Conservation (phyloP, 2,113 vertebrate species). For the Halichoeres trimaculatus region DNA sequence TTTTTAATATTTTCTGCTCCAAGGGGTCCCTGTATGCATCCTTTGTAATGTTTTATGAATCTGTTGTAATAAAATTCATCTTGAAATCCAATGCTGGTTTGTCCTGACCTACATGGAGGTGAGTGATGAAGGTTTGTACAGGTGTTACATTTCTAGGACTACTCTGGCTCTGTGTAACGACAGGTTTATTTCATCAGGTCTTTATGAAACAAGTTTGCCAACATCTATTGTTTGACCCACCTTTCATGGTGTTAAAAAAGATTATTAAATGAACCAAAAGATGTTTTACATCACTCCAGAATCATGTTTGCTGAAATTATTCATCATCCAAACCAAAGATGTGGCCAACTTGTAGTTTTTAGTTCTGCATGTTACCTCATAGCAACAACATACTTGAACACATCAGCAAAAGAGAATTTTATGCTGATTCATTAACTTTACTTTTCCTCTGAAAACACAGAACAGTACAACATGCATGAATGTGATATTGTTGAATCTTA, state of each 20-base stretch:
- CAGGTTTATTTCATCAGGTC: conserved; percentile 20
- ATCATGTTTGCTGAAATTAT: conserved; percentile 2
- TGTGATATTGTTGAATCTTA: conserved; percentile 1
- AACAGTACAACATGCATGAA: conserved; percentile 45
- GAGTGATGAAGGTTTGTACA: conserved; percentile 93
- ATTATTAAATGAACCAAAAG: neutral
- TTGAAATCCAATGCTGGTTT: conserved; percentile 93
- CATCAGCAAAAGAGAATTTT: neutral
- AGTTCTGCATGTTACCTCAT: conserved; percentile 44
- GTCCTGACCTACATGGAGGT: conserved; percentile 91
- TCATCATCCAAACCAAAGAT: conserved; percentile 25
- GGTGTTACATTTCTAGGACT: conserved; percentile 23
- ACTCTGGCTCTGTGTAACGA: neutral
- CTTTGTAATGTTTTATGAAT: conserved; percentile 95
- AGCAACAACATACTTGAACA: neutral
- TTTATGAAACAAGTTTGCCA: conserved; percentile 55
- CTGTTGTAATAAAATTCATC: conserved; percentile 97
- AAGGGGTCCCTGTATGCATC: conserved; percentile 89
- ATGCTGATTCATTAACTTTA: conserved; percentile 3
- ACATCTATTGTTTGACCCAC: conserved; percentile 8
- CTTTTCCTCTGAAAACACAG: neutral
- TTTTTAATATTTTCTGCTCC: conserved; percentile 83
- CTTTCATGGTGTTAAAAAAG: neutral
- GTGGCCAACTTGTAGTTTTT: conserved; percentile 58
- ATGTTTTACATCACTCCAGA: neutral